Evolutionary conservation across 2,113 vertebrate species (phyloP).

Genomic region (Meriones unguiculatus): DNA sequence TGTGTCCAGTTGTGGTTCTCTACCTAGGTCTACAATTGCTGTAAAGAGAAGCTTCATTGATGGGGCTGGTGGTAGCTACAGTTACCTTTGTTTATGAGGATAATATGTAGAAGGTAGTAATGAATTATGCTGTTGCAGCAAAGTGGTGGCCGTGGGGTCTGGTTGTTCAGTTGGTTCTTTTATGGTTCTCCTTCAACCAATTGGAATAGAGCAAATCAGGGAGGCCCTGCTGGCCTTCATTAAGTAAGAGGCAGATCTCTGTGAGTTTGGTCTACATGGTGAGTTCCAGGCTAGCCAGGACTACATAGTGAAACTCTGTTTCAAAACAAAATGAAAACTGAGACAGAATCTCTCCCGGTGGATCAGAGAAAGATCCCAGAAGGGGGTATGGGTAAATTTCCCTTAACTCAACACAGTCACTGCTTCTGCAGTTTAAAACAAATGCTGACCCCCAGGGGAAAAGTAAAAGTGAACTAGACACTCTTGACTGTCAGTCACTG

Average conservation of each 20-base stretch:
- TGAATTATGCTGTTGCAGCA: background rate
- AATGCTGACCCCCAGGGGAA: slow-evolving; percentile 70
- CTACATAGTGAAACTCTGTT: background rate
- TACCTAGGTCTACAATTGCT: background rate
- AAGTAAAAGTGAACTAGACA: slow-evolving; percentile 76
- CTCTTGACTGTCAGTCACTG: slow-evolving; percentile 78
- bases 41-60: background rate
- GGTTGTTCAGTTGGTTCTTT: background rate
- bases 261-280: background rate
- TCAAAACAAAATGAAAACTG: background rate
- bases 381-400: slow-evolving; percentile 18
- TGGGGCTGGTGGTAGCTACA: background rate
- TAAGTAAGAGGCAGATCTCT: background rate
- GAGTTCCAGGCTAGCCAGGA: background rate
- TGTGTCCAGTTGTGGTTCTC: background rate
- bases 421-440: slow-evolving; percentile 76
- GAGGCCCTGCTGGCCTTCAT: slow-evolving; percentile 49
- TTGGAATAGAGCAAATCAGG: background rate
- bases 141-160: background rate
- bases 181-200: slow-evolving; percentile 12
- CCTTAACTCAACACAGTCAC: slow-evolving; percentile 64
- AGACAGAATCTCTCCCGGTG: background rate
- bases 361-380: slow-evolving; percentile 41
- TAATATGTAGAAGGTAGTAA: too few relatives aligned
- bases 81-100: background rate